phyloP scores from a whole-genome alignment of 2,797 vertebrate genomes.

The Siniperca obscura region DNA sequence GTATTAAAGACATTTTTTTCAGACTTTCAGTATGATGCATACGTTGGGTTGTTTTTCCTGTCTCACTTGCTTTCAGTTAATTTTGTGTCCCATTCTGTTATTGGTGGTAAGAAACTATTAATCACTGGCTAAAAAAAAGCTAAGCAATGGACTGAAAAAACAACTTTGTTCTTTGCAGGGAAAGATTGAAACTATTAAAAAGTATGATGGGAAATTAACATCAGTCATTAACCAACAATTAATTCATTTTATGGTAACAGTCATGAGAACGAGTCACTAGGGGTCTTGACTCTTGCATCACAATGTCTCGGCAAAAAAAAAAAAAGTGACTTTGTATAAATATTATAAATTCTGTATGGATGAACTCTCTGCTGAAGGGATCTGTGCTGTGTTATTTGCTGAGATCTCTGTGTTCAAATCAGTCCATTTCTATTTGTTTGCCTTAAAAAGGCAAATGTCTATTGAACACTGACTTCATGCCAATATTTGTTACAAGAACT shows the following conservation, averaged over 20 bases:
- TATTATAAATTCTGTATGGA: not conserved
- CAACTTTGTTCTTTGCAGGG: not conserved
- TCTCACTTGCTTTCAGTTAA: slow-evolving; percentile 26
- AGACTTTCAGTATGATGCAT: slow-evolving; percentile 45
- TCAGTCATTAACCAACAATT: not conserved
- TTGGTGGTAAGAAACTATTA: slow-evolving; percentile 23
- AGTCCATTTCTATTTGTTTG: not conserved
- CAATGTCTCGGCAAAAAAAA: not conserved
- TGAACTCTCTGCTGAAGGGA: not conserved
- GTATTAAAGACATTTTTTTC: slow-evolving; percentile 83
- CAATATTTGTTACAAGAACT: no score
- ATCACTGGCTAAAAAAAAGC: not conserved
- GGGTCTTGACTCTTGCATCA: not conserved
- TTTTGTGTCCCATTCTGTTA: slow-evolving; percentile 8
- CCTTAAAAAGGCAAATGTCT: no score
- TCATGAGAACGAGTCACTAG: not conserved
- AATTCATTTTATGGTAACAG: not conserved
- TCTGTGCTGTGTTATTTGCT: not conserved
- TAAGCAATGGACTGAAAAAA: slow-evolving; percentile 39
- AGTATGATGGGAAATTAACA: not conserved
- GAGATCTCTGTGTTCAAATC: not conserved
- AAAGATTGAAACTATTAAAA: slow-evolving; percentile 7
- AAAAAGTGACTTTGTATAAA: no score
- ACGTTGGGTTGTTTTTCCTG: slow-evolving; percentile 43
- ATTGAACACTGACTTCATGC: no score